Evolutionary conservation across 2,113 vertebrate species (phyloP).

Genomic region (Burhinus bistriatus): DNA sequence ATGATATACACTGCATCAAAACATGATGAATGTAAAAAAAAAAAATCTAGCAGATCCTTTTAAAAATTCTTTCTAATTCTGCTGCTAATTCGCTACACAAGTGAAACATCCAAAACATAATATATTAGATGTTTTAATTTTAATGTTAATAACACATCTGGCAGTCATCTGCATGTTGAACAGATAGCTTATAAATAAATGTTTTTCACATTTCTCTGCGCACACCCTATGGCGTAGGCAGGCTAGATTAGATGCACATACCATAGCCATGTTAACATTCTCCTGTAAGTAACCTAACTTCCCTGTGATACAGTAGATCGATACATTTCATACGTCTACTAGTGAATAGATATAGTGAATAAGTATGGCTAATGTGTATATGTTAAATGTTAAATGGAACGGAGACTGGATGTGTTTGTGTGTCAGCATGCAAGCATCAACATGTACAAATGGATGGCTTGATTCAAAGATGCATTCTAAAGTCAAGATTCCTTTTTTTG

Average conservation of each 20-base stretch:
- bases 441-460: not conserved
- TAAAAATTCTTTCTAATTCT: not conserved
- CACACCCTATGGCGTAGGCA: not conserved
- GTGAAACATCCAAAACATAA: not conserved
- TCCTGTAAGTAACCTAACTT: not conserved
- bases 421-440: not conserved
- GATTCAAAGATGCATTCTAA: not conserved
- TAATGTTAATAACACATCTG: not conserved
- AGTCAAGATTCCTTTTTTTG: not conserved
- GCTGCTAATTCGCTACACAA: not conserved
- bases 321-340: not conserved
- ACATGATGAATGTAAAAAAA: not conserved
- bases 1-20: not conserved
- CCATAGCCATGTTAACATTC: not conserved
- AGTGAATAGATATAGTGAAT: not conserved
- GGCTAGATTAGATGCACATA: slow-evolving; percentile 50
- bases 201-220: not conserved
- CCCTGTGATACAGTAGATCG: not conserved
- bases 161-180: not conserved
- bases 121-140: not conserved
- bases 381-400: slow-evolving; percentile 4
- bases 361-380: not conserved
- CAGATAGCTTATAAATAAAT: not conserved
- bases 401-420: slow-evolving; percentile 12
- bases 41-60: not conserved